Evolutionary conservation across 92 coral and sea anemone species (phyloP).

Genomic region (Palythoa grandiflora): DNA sequence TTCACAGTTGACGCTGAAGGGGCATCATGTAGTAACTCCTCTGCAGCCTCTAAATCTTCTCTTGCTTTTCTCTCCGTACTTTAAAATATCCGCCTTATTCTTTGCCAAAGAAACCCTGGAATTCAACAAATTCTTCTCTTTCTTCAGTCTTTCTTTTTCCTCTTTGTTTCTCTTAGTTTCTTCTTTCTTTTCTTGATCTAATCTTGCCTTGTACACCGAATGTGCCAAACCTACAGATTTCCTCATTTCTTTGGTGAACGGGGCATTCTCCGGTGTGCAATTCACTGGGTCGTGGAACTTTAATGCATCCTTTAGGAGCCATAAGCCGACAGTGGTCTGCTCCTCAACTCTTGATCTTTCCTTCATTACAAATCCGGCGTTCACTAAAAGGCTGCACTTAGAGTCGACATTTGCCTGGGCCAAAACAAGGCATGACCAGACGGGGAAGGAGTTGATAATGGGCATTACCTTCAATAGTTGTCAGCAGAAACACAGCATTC

Average conservation of each 20-base stretch:
- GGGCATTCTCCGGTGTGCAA: slow-evolving; percentile 53
- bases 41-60: no score
- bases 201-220: no score
- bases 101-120: slow-evolving; percentile 26
- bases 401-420: slow-evolving; percentile 50
- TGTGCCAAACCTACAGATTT: slow-evolving; percentile 27
- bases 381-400: slow-evolving; percentile 20
- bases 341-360: neutral
- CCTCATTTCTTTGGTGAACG: slow-evolving; percentile 49
- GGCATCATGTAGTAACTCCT: no score
- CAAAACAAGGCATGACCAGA: slow-evolving; percentile 66
- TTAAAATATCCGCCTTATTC: neutral
- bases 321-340: no score
- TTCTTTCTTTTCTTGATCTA: no score
- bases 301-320: no score
- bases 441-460: slow-evolving; percentile 60
- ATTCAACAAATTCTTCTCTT: no score
- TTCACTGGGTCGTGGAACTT: no score
- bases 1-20: neutral
- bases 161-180: no score
- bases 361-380: slow-evolving; percentile 59
- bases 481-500: neutral
- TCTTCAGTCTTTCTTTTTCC: no score
- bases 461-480: slow-evolving; percentile 62
- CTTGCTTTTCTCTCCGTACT: neutral